Conservation (phyloP, 2,888 invertebrate genomes). For the Pristionchus mayeri region DNA sequence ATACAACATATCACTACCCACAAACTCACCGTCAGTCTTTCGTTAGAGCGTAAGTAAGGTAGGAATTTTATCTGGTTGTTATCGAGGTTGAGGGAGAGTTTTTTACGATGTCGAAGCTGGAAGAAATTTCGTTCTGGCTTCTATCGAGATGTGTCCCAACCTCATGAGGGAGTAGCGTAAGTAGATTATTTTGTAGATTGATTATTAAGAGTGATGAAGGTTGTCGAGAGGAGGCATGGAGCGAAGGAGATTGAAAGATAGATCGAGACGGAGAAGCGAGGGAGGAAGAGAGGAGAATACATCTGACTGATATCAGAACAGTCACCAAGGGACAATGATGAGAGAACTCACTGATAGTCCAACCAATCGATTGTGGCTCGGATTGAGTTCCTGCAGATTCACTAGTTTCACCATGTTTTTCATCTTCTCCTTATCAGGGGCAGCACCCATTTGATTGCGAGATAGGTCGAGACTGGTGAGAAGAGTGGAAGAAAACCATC, state of each 20-base stretch:
- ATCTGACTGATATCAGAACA: background rate
- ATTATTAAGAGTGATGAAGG: background rate
- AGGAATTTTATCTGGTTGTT: constrained; percentile 10
- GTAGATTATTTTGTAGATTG: background rate
- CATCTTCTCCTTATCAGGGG: background rate
- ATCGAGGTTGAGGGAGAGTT: background rate
- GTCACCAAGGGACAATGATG: background rate
- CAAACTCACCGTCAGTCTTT: background rate
- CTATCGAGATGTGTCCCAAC: too few relatives aligned
- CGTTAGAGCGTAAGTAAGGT: background rate
- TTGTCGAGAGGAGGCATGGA: background rate
- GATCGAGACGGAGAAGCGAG: background rate
- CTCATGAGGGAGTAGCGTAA: background rate
- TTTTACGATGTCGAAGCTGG: background rate
- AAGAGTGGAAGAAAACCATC: background rate
- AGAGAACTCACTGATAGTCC: background rate
- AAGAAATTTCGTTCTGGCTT: background rate
- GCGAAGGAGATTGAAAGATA: background rate
- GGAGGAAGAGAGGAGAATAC: background rate
- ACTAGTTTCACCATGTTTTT: background rate
- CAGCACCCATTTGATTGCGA: background rate
- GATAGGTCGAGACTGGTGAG: constrained; percentile 26
- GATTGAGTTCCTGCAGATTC: background rate
- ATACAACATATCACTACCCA: too few relatives aligned
- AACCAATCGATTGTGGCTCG: background rate